Percentiles rank a stretch among this genome's conserved stretches.
Evolutionary conservation across 2,888 invertebrate genomes (phyloP).

Genomic region (Neoaliturus tenellus): DNA sequence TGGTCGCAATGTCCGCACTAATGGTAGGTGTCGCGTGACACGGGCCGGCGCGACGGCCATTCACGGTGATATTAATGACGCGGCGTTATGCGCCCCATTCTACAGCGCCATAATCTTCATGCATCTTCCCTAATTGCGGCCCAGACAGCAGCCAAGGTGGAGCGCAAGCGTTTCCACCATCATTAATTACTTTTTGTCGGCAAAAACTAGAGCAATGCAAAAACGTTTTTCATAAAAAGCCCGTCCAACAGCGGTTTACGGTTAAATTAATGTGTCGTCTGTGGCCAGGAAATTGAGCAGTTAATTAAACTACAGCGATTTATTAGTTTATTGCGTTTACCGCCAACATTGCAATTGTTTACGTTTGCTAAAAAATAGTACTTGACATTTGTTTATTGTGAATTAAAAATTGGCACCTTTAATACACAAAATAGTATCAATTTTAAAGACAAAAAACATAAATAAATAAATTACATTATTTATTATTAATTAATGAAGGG

Average conservation of each 20-base stretch:
- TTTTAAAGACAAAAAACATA: too few relatives aligned
- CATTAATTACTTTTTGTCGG: constrained; percentile 27
- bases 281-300: constrained; percentile 2
- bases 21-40: too few relatives aligned
- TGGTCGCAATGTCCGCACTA: too few relatives aligned
- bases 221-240: constrained; percentile 16
- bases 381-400: too few relatives aligned
- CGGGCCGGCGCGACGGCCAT: background rate
- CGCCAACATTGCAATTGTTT: background rate
- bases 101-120: background rate
- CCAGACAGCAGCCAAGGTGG: constrained; percentile 5
- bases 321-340: background rate
- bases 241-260: background rate
- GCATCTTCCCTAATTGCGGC: constrained; percentile 30
- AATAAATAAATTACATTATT: too few relatives aligned
- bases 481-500: too few relatives aligned
- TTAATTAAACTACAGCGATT: constrained; percentile 14
- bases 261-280: constrained; percentile 14
- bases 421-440: too few relatives aligned
- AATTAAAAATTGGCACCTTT: too few relatives aligned
- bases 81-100: constrained; percentile 4
- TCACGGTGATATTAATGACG: constrained; percentile 22
- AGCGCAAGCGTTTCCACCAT: background rate
- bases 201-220: background rate
- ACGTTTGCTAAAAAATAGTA: too few relatives aligned